These are phyloP conservation scores for Drosophila robusta DNA, from an alignment of 2,888 invertebrate species.

Conservation along the genomic window DNA sequence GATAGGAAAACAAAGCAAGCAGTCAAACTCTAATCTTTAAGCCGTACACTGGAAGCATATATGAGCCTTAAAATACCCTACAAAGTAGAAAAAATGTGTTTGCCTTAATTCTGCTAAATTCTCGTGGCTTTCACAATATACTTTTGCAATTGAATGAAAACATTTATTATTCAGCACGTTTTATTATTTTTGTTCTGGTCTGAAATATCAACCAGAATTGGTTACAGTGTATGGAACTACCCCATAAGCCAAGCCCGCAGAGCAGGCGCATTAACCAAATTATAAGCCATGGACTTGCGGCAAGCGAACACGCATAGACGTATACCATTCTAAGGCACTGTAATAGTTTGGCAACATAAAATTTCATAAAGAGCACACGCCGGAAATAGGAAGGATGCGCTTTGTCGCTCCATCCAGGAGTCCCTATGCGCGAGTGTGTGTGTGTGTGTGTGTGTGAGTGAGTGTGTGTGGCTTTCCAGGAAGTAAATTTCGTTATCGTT, in stretches of 20 bases:
- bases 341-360: constrained; percentile 59
- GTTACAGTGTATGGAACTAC: neutral
- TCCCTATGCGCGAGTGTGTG: constrained; percentile 4
- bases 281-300: constrained; percentile 41
- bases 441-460: neutral
- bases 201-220: neutral
- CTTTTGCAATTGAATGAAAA: no score
- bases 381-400: constrained; percentile 74
- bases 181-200: no score
- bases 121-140: no score
- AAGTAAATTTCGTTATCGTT: constrained; percentile 81
- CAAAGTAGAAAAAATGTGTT: no score
- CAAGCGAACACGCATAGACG: neutral
- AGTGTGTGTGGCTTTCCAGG: constrained; percentile 55
- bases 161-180: no score
- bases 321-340: constrained; percentile 19
- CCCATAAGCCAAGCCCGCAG: neutral
- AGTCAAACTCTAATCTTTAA: no score
- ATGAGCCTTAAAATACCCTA: no score
- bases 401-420: constrained; percentile 46
- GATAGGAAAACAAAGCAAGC: no score
- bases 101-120: no score
- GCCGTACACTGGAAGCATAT: no score
- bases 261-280: constrained; percentile 58
- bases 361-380: constrained; percentile 62